phyloP scores from a whole-genome alignment of 2,113 vertebrate species.

The Channa argus region DNA sequence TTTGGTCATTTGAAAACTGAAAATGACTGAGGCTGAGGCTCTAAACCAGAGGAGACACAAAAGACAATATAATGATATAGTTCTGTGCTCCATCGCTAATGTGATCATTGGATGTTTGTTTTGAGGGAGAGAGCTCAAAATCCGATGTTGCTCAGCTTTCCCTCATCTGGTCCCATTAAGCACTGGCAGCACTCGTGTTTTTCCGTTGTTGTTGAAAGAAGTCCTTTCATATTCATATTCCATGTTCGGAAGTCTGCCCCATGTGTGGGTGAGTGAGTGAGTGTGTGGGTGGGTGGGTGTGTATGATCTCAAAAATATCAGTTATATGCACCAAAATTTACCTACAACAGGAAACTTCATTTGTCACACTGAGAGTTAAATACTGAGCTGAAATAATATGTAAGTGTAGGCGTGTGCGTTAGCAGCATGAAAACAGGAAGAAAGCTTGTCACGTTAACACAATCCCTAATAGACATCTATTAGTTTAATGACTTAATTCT shows the following conservation, averaged over 20 bases:
- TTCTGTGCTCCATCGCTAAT: conserved; percentile 69
- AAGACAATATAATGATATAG: conserved; percentile 75
- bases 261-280: conserved; percentile 5
- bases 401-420: conserved; percentile 1
- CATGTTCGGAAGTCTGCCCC: conserved; percentile 55
- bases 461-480: conserved; percentile 21
- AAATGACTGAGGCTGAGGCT: conserved; percentile 11
- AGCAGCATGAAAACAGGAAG: conserved; percentile 25
- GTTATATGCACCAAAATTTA: conserved; percentile 4
- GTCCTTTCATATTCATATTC: conserved; percentile 77
- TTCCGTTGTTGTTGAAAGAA: conserved; percentile 77
- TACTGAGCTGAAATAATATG: conserved; percentile 6
- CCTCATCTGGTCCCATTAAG: conserved; percentile 79
- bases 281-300: not conserved
- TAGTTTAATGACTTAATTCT: conserved; percentile 40
- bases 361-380: conserved; percentile 10
- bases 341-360: not conserved
- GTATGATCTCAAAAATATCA: conserved; percentile 23
- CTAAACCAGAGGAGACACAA: conserved; percentile 47
- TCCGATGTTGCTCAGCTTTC: conserved; percentile 74
- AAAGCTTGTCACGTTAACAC: conserved; percentile 13
- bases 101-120: conserved; percentile 79
- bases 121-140: conserved; percentile 72
- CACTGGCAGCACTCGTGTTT: conserved; percentile 74
- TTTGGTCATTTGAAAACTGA: conserved; percentile 11